Evolutionary conservation across 2,113 vertebrate species (phyloP), one percentile per base, ranked within the genome.

Genomic region (Hirundichthys speculiger): DNA sequence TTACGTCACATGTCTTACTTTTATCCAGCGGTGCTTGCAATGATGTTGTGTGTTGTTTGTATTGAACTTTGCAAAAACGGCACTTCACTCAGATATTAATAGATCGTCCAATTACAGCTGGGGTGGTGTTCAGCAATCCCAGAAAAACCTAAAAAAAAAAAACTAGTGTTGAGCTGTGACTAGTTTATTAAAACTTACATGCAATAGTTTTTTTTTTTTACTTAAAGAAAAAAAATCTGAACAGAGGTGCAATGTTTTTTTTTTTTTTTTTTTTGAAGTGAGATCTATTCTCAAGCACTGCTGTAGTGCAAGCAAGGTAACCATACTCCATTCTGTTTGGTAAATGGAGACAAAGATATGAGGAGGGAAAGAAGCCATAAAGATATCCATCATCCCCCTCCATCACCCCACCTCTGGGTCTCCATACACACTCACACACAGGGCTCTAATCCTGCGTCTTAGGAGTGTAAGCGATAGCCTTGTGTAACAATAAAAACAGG

Each of bases 381-480:
- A 87, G 83, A 87, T 78, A 83, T 82, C 86, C 60, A 83, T 90
- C 82, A 79, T 42, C 77, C 80, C 79, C 83, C 80, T 72, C 64
- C 50, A 9, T 49, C 59, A 24, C 66, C 77, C 80, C 66, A 63
- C 83, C 78, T 66, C 69, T 45, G 19, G 51, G 45, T 74, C 70
- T 51, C 46, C 66, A 25, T 8, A 61, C 76, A 70, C 64, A 69
- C 66, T 55, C 69, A 27, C 82, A 69, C 80, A 62, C 52, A 40
- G 58, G 50, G 38, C 73, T 87, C 77, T 90, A 90, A 90, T 89
- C 91, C 88, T 82, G 72, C 85, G 86, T 88, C 86, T 88, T 72
- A 82, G 85, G 81, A 83, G 73, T 77, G 90, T 89, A 91, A 91
- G 63, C 1, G 87, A 91, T 91, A 92, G 78, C 84, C 84, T 82